phyloP scores from a whole-genome alignment of 2,113 vertebrate species.

The Delphinapterus leucas region DNA sequence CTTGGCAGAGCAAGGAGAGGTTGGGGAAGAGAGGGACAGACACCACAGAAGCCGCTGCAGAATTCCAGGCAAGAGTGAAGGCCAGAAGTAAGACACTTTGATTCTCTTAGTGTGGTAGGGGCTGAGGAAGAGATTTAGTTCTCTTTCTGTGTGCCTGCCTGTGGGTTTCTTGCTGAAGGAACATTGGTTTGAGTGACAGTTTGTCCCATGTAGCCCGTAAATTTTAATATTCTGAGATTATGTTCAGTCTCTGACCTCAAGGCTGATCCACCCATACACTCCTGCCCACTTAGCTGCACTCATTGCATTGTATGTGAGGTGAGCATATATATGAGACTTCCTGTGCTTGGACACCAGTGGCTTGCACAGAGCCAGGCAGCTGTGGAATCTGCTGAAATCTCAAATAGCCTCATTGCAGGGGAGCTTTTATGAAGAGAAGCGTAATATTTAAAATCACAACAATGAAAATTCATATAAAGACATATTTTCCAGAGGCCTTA shows the following conservation, averaged over 20 bases:
- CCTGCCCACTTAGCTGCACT: neutral
- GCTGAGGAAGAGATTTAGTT: neutral
- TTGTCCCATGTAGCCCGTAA: neutral
- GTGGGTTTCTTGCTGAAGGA: neutral
- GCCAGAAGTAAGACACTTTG: neutral
- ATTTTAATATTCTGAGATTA: constrained; percentile 24
- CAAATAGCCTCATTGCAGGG: neutral
- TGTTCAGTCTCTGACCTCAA: neutral
- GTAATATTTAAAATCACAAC: neutral
- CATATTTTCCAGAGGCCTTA: neutral
- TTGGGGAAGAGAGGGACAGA: neutral
- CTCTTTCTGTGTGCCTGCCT: neutral
- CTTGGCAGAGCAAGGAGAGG: neutral
- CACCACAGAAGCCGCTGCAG: neutral
- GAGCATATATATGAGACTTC: neutral
- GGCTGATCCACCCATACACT: neutral
- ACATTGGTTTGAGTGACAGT: neutral
- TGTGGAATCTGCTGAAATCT: neutral
- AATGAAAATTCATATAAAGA: constrained; percentile 16
- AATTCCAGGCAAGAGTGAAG: neutral
- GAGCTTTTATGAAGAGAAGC: neutral
- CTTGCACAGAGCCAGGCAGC: neutral
- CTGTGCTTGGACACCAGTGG: neutral
- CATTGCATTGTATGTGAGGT: neutral
- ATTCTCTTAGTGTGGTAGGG: neutral